phyloP scores from a whole-genome alignment of 2,797 vertebrate genomes.

The Aldrovandia affinis region DNA sequence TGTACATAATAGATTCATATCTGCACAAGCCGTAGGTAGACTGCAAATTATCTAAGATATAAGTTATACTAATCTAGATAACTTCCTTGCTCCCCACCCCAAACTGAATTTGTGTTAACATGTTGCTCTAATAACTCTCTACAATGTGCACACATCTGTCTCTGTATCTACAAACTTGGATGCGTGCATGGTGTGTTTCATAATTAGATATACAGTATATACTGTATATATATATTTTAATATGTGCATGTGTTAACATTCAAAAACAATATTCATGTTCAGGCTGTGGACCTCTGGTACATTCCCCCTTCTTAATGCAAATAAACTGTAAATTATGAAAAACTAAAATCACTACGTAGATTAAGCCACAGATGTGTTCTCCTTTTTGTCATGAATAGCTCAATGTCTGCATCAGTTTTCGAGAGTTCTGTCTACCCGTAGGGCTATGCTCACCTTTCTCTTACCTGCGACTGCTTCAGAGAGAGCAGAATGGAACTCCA shows the following conservation, averaged over 20 bases:
- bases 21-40: background rate
- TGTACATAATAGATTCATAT: background rate
- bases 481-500: background rate
- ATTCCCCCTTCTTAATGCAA: background rate
- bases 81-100: background rate
- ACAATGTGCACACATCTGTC: too few relatives aligned
- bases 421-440: background rate
- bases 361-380: background rate
- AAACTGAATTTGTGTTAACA: background rate
- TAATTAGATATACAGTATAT: too few relatives aligned
- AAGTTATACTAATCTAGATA: background rate
- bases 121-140: background rate
- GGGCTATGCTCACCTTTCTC: background rate
- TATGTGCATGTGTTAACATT: background rate
- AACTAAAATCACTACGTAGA: background rate
- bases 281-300: background rate
- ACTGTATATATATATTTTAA: too few relatives aligned
- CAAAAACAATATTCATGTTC: background rate
- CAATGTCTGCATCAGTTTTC: background rate
- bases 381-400: background rate
- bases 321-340: too few relatives aligned
- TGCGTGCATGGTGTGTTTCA: background rate
- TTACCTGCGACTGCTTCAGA: background rate
- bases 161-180: background rate
- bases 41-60: background rate